Evolutionary conservation across 2,888 invertebrate genomes (phyloP).

Genomic region (Galerucella pusilla): DNA sequence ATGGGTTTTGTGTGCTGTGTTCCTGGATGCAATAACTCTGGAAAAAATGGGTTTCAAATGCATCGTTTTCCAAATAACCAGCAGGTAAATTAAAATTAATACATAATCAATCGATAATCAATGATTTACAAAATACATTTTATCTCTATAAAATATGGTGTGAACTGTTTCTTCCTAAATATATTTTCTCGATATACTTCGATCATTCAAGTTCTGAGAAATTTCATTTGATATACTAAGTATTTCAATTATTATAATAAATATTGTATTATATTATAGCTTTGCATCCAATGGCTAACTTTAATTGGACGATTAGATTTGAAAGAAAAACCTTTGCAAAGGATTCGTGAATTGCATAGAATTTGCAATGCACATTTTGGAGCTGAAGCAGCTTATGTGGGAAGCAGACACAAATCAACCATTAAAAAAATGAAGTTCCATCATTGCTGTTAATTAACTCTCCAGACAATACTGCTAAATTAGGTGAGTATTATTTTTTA

Average conservation of each 20-base stretch:
- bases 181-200: not conserved
- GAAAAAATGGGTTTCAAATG: not conserved
- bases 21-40: constrained; percentile 2
- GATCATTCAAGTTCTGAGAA: not conserved
- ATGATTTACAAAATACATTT: too few species aligned
- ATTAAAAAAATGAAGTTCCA: constrained; percentile 1
- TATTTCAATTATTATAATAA: not conserved
- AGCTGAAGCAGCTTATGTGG: not conserved
- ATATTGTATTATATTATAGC: not conserved
- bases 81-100: not conserved
- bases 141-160: too few species aligned
- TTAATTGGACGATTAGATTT: not conserved
- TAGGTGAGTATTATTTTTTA: not conserved
- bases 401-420: not conserved
- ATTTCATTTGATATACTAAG: not conserved
- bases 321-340: not conserved
- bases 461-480: not conserved
- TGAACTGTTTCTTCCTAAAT: too few species aligned
- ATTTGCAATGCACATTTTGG: not conserved
- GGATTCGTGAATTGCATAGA: not conserved
- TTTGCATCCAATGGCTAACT: not conserved
- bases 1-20: not conserved
- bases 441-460: not conserved
- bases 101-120: not conserved
- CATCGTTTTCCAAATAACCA: not conserved